These are phyloP conservation scores for Podarcis lilfordi DNA, from an alignment of 2,797 vertebrate genomes.

Conservation along the genomic window DNA sequence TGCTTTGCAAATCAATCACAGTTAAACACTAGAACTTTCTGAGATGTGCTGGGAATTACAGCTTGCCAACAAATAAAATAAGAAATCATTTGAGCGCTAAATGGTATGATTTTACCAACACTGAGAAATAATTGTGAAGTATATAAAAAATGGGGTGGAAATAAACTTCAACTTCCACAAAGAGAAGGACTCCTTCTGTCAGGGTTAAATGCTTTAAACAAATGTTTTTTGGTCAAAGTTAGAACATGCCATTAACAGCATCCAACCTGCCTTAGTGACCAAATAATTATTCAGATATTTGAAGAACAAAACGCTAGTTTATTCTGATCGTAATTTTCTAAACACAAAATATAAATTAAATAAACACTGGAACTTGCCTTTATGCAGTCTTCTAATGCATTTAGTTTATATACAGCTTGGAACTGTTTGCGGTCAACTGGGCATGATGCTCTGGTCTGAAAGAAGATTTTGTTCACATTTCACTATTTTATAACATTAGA, in stretches of 20 bases:
- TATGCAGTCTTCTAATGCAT: constrained; percentile 78
- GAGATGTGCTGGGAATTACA: too few relatives aligned
- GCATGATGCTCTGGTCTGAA: constrained; percentile 89
- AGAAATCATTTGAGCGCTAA: too few relatives aligned
- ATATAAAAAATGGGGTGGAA: too few relatives aligned
- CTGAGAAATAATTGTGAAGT: too few relatives aligned
- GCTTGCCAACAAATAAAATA: too few relatives aligned
- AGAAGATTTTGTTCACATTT: constrained; percentile 60
- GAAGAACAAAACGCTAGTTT: too few relatives aligned
- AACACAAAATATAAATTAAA: neutral
- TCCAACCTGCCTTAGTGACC: neutral
- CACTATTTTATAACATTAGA: constrained; percentile 17
- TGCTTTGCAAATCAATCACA: neutral
- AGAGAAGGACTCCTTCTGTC: neutral
- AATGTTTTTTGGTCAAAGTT: neutral
- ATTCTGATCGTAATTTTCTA: neutral
- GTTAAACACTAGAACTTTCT: neutral
- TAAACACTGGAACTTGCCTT: constrained; percentile 79
- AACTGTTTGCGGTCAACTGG: constrained; percentile 94
- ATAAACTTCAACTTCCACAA: neutral
- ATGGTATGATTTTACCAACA: too few relatives aligned
- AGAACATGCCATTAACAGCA: neutral
- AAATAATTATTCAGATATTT: neutral
- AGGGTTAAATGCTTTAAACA: too few relatives aligned
- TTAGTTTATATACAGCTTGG: constrained; percentile 85